phyloP scores from a whole-genome alignment of 2,113 vertebrate species.

The Cyphomyrus plagiostoma region DNA sequence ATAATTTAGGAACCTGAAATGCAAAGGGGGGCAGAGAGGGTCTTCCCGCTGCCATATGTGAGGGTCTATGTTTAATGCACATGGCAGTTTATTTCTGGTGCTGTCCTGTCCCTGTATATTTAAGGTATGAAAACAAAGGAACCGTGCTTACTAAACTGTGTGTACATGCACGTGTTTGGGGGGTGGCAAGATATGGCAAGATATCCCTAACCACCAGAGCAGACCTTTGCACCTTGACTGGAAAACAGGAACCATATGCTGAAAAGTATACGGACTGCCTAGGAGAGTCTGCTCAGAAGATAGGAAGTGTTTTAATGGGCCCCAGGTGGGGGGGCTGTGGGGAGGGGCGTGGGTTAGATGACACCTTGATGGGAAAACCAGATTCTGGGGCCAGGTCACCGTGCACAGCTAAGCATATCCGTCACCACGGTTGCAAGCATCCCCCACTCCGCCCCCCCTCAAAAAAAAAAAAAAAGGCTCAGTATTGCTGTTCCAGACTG shows the following conservation, averaged over 20 bases:
- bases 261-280: slow-evolving; percentile 40
- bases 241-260: slow-evolving; percentile 53
- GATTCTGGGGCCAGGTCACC: slow-evolving; percentile 27
- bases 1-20: slow-evolving; percentile 33
- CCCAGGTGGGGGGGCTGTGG: slow-evolving; percentile 45
- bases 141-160: slow-evolving; percentile 42
- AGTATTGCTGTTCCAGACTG: background rate
- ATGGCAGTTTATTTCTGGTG: slow-evolving; percentile 48
- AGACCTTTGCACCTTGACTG: slow-evolving; percentile 51
- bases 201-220: slow-evolving; percentile 35
- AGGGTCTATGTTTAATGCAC: slow-evolving; percentile 50
- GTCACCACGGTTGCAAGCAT: background rate
- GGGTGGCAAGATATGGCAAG: slow-evolving; percentile 10
- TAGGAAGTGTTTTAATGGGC: slow-evolving; percentile 62
- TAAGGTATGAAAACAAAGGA: slow-evolving; percentile 57
- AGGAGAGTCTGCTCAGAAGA: slow-evolving; percentile 25
- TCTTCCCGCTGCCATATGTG: slow-evolving; percentile 57
- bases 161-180: slow-evolving; percentile 16
- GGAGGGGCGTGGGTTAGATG: slow-evolving; percentile 30
- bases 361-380: slow-evolving; percentile 51
- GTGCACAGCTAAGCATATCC: background rate
- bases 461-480: too few relatives aligned
- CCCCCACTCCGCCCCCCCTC: background rate
- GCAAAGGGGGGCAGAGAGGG: slow-evolving; percentile 19
- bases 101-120: slow-evolving; percentile 38